Conservation (phyloP, 2,797 vertebrate species). For the Anisognathus igniventris region DNA sequence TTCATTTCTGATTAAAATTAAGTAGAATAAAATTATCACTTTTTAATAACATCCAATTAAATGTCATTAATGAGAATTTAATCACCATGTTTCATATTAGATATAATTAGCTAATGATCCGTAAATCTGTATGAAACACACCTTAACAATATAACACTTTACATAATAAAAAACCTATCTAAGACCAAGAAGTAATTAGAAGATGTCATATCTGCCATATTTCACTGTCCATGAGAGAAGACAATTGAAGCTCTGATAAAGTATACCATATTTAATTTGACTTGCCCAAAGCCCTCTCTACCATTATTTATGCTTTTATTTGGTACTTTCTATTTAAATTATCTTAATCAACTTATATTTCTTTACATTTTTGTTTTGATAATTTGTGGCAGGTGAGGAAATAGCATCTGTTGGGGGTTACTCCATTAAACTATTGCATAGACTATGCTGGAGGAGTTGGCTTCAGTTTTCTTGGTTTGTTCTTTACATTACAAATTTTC, state of each 20-base stretch:
- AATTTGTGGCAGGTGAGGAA: not conserved
- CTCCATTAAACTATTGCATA: not conserved
- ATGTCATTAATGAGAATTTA: constrained; percentile 63
- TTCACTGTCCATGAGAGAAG: constrained; percentile 16
- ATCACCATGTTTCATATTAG: constrained; percentile 50
- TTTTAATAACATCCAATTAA: constrained; percentile 58
- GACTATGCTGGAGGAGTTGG: not conserved
- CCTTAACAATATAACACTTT: constrained; percentile 34
- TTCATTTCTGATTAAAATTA: constrained; percentile 49
- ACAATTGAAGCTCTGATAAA: not conserved
- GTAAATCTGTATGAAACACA: constrained; percentile 56
- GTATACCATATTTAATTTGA: not conserved
- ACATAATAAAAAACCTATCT: constrained; percentile 30
- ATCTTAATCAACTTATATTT: not conserved
- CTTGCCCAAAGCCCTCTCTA: not conserved
- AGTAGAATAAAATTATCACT: constrained; percentile 46
- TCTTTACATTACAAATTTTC: not conserved
- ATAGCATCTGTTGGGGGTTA: not conserved
- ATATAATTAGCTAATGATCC: constrained; percentile 67
- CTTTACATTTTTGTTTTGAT: not conserved
- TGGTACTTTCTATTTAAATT: not conserved
- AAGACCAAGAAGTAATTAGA: constrained; percentile 20
- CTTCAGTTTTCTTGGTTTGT: not conserved
- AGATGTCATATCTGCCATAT: constrained; percentile 26
- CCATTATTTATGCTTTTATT: not conserved